Base-by-base conservation (phyloP, 1,140 invertebrate species). In the Eriocheir sinensis region DNA sequence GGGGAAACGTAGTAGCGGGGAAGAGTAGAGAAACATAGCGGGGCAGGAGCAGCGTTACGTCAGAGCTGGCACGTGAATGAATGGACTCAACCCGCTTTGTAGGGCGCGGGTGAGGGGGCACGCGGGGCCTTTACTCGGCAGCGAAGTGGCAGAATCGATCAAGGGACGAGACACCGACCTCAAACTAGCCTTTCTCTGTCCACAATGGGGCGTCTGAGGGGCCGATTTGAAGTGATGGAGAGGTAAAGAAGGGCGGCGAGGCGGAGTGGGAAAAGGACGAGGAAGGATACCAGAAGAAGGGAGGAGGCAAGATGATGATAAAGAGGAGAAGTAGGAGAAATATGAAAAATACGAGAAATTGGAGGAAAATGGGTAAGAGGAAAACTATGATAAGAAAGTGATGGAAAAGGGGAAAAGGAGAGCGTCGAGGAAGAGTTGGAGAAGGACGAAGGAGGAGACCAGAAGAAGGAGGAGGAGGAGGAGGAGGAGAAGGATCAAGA, bases 81-180 rank as follows among this genome's bases (percentile, higher is more conserved):
- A 72, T 72, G 60, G 60, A 27, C 9, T 4, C 21, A n/a, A n/a
- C n/a, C n/a, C n/a, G n/a, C n/a, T n/a, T n/a, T n/a, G n/a, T n/a
- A n/a, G n/a, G n/a, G n/a, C n/a, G n/a, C n/a, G n/a, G n/a, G n/a
- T n/a, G 12, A 48, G 44, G 15, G 21, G 12, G 60, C n/a, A n/a
- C 21, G 21, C 4, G 60, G 60, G 21, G 3, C 60, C 60, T 72
- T 72, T 72, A 21, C 60, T 72, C n/a, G 60, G 60, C 60, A n/a
- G 60, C n/a, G 60, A 72, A 72, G 60, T 72, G 60, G 60, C 60
- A 72, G 27, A 72, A 72, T 72, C 60, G 60, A 72, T 72, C 60
- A 72, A n/a, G 27, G 27, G 12, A 3, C 4, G n/a, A 72, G 60
- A n/a, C 60, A 72, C 60, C 60, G 60, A 72, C 60, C 60, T 21